Percentiles rank a stretch among this genome's conserved stretches.
phyloP scores from a whole-genome alignment of 2,888 invertebrate species.

The Rhorus exstirpatorius region DNA sequence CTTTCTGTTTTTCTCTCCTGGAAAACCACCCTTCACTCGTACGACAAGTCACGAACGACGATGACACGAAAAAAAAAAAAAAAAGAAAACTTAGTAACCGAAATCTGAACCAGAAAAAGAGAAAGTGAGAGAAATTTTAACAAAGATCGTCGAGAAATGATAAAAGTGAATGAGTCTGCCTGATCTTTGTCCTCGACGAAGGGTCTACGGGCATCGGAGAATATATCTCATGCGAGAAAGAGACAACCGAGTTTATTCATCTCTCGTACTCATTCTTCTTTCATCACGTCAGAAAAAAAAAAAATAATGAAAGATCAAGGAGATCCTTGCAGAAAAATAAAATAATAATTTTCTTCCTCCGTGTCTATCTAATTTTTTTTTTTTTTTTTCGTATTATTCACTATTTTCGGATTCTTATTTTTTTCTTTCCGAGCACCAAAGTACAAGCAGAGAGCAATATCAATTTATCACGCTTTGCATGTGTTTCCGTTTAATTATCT shows the following conservation, averaged over 20 bases:
- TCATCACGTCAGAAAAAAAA: background rate
- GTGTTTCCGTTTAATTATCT: no score
- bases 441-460: background rate
- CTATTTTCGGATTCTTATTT: no score
- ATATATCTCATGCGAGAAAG: background rate
- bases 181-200: background rate
- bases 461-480: no score
- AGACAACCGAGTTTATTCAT: background rate
- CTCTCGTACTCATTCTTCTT: background rate
- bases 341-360: background rate
- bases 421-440: no score
- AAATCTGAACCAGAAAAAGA: background rate
- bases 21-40: no score
- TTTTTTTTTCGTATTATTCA: no score
- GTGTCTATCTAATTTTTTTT: background rate
- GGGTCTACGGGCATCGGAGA: background rate
- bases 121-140: background rate
- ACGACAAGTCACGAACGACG: no score
- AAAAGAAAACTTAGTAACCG: slow-evolving; percentile 35
- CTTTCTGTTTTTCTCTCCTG: background rate
- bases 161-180: background rate
- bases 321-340: background rate
- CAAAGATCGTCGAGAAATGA: background rate
- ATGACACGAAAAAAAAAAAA: background rate
- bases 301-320: background rate